Base-by-base conservation (phyloP, 2,888 invertebrate species). In the Drosophila stalkeri region DNA sequence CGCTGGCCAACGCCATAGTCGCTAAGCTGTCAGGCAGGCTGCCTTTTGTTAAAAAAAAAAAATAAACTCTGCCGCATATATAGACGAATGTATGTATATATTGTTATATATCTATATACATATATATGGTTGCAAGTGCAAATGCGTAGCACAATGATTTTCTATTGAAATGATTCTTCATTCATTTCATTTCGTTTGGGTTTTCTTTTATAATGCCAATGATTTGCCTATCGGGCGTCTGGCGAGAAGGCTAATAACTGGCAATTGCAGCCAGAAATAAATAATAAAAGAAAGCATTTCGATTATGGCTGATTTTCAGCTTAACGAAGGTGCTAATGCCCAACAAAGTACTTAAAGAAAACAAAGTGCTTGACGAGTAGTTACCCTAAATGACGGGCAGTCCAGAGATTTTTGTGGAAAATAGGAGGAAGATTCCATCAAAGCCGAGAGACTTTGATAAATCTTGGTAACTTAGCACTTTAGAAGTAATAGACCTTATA, bases 111-210 rank as follows among this genome's bases (percentile, higher is more conserved):
- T 8, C 11, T 31, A 39, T 23, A 41, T 43, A 12, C 39, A 31
- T 56, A 35, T 35, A 12, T 47, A 43, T 56, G 68, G 56, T 67
- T 52, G 55, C 47, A 77, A 55, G 54, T 75, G 66, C 46, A 73
- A 73, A 64, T 57, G 60, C 46, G 68, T 46, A 60, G 60, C 62
- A 55, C 60, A 67, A 54, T 54, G 67, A 55, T 55, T 49, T 65
- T 44, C 69, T 67, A 72, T 78, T 57, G 46, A 70, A 86, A 83
- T 69, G 79, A 68, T 76, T 84, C 44, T 27, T 74, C 72, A 63
- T 75, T 71, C 80, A 69, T 70, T 72, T 64, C 59, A 65, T 70
- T 71, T 68, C 54, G 27, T 55, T 66, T 39, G 31, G 18, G 31
- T 51, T 51, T 51, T 18, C 33, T 66, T 71, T 69, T 64, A 64